These are phyloP conservation scores for Odontomachus brunneus DNA, from an alignment of 1,140 invertebrate genomes.

Conservation along the genomic window DNA sequence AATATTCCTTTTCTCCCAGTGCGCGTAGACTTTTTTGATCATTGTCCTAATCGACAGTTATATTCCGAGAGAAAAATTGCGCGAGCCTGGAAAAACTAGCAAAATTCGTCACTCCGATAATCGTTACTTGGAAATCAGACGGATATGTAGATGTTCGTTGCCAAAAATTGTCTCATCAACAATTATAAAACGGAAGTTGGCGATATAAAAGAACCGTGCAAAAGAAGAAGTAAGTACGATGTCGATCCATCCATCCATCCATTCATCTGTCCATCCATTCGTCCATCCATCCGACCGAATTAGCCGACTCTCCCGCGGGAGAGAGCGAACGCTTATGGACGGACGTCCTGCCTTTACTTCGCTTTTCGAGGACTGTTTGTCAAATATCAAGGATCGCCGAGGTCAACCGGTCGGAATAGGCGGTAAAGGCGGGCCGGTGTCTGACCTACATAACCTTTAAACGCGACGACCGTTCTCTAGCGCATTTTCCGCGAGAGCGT, in stretches of 20 bases:
- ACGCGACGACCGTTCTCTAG: conserved; percentile 22
- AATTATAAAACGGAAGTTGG: conserved; percentile 41
- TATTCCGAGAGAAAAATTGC: conserved; percentile 10
- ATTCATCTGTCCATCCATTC: not conserved
- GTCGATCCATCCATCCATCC: conserved; percentile 14
- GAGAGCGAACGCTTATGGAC: conserved; percentile 1
- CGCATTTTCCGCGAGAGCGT: conserved; percentile 45
- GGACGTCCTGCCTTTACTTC: not conserved
- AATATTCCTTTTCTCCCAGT: not conserved
- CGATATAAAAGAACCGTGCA: not conserved
- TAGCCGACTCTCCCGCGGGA: conserved; percentile 25
- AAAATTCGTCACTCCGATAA: not conserved
- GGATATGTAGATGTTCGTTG: not conserved
- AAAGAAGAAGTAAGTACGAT: conserved; percentile 11
- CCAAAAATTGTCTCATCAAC: too few relatives aligned
- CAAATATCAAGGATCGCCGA: conserved; percentile 40
- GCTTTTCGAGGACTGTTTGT: conserved; percentile 45
- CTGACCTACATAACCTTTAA: conserved; percentile 69
- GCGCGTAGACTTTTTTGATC: not conserved
- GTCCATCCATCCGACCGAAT: conserved; percentile 24
- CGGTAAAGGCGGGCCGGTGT: conserved; percentile 59
- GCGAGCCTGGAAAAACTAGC: not conserved
- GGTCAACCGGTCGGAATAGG: conserved; percentile 37
- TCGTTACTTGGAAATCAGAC: not conserved
- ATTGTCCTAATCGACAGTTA: not conserved